Evolutionary conservation across 1,140 invertebrate genomes (phyloP), one percentile per base, ranked within the genome.

Genomic region (Drosophila nigromelanica): DNA sequence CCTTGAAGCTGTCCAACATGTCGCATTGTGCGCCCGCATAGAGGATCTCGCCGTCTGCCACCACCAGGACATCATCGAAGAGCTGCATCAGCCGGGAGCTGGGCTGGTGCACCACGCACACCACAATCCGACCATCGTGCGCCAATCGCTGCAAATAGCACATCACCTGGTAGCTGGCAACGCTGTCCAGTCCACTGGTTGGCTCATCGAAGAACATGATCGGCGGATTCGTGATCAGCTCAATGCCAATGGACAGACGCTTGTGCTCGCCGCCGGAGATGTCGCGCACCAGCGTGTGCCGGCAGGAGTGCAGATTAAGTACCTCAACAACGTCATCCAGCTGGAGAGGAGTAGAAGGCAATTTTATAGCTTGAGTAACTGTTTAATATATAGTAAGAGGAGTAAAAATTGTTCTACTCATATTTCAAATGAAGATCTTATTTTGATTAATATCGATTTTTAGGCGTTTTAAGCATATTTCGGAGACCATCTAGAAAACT

Each of bases 91-190:
- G 93, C 54, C 95, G 95, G 14, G 97, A 97, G 51, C 96, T 97
- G 0, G 97, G 97, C 81, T 98, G 97, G 92, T 98, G 97, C 71
- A 98, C 95, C 8, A 96, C 95, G 81, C 97, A 97, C 4, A 96
- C 95, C 27, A 98, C 95, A 0, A 96, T 97, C 37, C 96, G 93
- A 0, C 97, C 97, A 21, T 94, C 94, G 40, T 92, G 92, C 1
- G 97, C 95, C 45, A 98, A 93, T 6, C 93, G 92, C 67, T 95
- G 94, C 8, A 96, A 86, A 5, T 96, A 92, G 14, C 92, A 94
- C 11, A 96, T 93, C 24, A 95, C 94, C 77, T 95, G 96, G 93
- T 93, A 95, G 75, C 94, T 96, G 61, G 94, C 94, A 64, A 92
- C 94, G 73, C 96, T 96, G 81, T 97, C 97, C 39, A 97, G 92